phyloP scores from a whole-genome alignment of 1,140 invertebrate genomes.

The Meloidogyne floridensis region DNA sequence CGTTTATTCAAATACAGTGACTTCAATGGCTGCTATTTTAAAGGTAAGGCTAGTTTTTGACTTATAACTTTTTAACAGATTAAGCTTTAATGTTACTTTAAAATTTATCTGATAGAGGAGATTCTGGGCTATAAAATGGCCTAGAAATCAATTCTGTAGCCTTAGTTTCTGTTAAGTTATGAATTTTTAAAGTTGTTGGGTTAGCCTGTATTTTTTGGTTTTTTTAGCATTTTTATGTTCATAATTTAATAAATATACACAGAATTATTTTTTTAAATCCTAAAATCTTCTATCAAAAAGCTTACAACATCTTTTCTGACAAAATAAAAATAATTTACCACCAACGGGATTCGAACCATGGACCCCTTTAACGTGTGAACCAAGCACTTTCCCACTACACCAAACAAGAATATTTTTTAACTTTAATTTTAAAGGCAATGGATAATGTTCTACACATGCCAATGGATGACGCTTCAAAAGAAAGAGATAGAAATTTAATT shows the following conservation, averaged over 20 bases:
- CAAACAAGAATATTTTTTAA: neutral
- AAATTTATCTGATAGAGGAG: neutral
- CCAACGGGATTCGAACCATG: neutral
- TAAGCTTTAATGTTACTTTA: neutral
- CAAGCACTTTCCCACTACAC: neutral
- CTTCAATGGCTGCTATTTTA: conserved; percentile 80
- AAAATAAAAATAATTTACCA: neutral
- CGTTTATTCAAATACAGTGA: conserved; percentile 84
- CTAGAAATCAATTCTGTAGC: conserved; percentile 68
- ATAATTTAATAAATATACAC: neutral
- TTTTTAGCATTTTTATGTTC: neutral
- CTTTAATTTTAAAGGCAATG: conserved; percentile 74
- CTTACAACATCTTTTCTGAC: neutral
- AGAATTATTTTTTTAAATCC: neutral
- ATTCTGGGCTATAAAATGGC: neutral
- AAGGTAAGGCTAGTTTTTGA: conserved; percentile 12
- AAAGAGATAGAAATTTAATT: conserved; percentile 45
- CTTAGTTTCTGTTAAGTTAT: neutral
- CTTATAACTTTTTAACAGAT: neutral
- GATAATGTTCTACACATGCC: conserved; percentile 79
- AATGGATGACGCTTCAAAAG: conserved; percentile 41
- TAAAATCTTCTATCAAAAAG: neutral
- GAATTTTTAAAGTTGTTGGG: neutral
- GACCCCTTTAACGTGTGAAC: neutral
- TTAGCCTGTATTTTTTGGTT: neutral